Conservation (phyloP, 2,113 vertebrate species). For the Aspiorhynchus laticeps region DNA sequence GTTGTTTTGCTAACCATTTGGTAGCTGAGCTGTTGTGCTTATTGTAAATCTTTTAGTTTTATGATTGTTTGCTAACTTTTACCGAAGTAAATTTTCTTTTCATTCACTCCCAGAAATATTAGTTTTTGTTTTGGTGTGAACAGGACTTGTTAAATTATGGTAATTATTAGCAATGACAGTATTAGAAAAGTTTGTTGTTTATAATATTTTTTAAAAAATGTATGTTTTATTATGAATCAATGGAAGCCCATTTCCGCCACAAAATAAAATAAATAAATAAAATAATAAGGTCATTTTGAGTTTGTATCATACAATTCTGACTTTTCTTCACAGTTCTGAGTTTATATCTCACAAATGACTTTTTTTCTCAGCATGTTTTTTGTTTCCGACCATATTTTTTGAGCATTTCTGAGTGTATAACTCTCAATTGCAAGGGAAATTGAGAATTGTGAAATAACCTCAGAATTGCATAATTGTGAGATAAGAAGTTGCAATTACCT, state of each 20-base stretch:
- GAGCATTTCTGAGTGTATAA: no score
- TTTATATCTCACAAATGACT: no score
- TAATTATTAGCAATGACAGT: not conserved
- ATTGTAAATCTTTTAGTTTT: not conserved
- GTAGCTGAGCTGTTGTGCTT: not conserved
- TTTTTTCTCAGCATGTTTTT: no score
- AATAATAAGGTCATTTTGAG: no score
- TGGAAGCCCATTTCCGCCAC: no score
- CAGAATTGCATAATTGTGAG: no score
- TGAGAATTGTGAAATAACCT: no score
- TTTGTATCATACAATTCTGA: no score
- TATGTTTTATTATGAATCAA: not conserved
- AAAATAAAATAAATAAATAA: not conserved
- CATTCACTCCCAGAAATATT: not conserved
- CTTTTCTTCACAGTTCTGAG: no score
- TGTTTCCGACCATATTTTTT: no score
- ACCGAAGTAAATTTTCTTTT: not conserved
- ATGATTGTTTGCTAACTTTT: not conserved
- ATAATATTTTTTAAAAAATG: not conserved
- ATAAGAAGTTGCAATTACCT: no score
- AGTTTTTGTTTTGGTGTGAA: not conserved
- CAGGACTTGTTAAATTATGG: not conserved
- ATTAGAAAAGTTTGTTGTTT: not conserved
- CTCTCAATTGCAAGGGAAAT: no score
- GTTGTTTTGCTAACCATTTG: not conserved